Base-by-base conservation (phyloP, 2,113 vertebrate genomes). In the Rousettus leschenaultii region DNA sequence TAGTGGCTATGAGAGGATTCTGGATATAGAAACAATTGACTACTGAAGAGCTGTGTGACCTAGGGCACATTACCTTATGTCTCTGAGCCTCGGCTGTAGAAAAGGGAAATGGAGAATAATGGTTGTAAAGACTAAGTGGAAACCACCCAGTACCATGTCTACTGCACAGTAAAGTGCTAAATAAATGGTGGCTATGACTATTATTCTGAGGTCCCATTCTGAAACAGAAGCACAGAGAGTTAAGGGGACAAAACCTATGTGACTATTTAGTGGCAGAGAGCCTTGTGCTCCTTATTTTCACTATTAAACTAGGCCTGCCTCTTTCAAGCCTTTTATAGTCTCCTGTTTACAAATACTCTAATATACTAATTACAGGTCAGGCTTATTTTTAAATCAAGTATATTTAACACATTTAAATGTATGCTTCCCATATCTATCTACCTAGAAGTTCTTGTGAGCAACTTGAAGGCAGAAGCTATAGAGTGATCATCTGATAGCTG, bases 241-340 rank as follows among this genome's bases (percentile, higher is more conserved):
- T 48, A 88, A 77, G 40, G 18, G 63, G 11, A 35, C 5, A 35
- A 43, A 0, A 53, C 1, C 9, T 22, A 65, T 38, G 35, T 61
- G 75, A 30, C 43, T 68, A 71, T 30, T 85, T 61, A 63, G n/a
- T 33, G 28, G 38, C 13, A 40, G 38, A 93, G 45, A 93, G 45
- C 2, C 21, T 94, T 86, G 66, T 53, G n/a, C 30, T 85, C 24
- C 51, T 78, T 45, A 57, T 57, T 80, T 33, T 84, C 53, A 61
- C 13, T 51, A 48, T 28, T 77, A 35, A 93, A 79, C 12, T 38
- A 92, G 33, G 28, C 33, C 43, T 80, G 28, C 18, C 33, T 61
- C 71, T 91, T 97, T 96, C n/a, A 88, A 94, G 24, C 18, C 51
- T 26, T 91, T 90, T 18, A 70, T 6, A 82, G 61, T 35, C 5